Conservation (phyloP, 2,888 invertebrate genomes). For the Campoplex capitator region DNA sequence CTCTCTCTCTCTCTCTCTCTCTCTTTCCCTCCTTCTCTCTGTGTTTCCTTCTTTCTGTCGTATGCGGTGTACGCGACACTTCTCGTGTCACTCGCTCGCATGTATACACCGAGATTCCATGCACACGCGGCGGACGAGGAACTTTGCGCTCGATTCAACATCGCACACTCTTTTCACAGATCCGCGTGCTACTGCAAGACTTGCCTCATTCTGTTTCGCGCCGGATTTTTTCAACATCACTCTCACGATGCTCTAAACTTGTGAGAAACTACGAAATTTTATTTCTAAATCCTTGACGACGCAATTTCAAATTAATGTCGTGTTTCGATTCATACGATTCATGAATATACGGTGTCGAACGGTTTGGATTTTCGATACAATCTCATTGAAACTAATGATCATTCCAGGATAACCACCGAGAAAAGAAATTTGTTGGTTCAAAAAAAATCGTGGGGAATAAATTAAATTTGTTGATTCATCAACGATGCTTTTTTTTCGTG, state of each 20-base stretch:
- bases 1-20: constrained; percentile 7
- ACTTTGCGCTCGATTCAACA: constrained; percentile 13
- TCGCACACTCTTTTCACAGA: constrained; percentile 1
- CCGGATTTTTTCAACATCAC: background rate
- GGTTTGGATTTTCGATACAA: background rate
- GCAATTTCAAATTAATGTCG: background rate
- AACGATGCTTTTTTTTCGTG: too few species aligned
- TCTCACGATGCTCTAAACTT: too few species aligned
- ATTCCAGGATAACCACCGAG: too few species aligned
- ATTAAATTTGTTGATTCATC: too few species aligned
- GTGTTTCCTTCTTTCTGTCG: background rate
- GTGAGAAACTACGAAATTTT: background rate
- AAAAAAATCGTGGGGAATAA: too few species aligned
- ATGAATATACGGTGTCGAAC: background rate
- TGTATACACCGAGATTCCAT: background rate
- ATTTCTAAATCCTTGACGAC: background rate
- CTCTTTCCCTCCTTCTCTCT: constrained; percentile 14
- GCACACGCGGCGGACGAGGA: constrained; percentile 3
- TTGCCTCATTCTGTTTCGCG: background rate
- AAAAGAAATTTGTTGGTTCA: too few species aligned
- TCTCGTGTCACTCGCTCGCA: constrained; percentile 8
- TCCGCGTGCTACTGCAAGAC: background rate
- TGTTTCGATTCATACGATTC: background rate
- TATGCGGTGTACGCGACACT: background rate
- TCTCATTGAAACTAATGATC: too few species aligned